These are phyloP conservation scores for Ceratina japonica DNA, from an alignment of 1,140 invertebrate species.

Conservation along the genomic window DNA sequence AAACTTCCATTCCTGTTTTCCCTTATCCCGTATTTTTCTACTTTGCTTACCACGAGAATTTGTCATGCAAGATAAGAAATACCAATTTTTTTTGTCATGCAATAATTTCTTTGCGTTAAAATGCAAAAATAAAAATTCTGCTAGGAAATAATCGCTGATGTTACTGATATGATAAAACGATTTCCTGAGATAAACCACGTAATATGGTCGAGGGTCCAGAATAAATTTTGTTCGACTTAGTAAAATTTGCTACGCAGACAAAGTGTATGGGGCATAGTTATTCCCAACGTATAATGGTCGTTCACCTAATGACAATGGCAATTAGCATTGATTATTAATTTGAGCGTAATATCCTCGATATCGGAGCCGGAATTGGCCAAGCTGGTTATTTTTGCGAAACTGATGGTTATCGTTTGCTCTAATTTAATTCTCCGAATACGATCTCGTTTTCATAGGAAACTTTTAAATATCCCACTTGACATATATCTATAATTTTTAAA, in stretches of 20 bases:
- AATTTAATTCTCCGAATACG: conserved; percentile 16
- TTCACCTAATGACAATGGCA: conserved; percentile 49
- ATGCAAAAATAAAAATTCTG: conserved; percentile 15
- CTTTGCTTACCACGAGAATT: not conserved
- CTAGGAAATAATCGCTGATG: not conserved
- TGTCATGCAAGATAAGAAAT: not conserved
- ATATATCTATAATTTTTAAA: too few species aligned
- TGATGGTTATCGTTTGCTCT: conserved; percentile 29
- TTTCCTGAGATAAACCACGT: not conserved
- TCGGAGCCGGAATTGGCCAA: conserved; percentile 21
- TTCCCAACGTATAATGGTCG: conserved; percentile 36
- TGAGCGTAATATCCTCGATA: conserved; percentile 40
- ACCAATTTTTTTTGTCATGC: not conserved
- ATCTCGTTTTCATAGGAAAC: conserved; percentile 13
- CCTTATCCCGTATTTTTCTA: not conserved
- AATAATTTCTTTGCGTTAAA: not conserved
- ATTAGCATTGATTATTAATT: conserved; percentile 53
- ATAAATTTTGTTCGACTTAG: not conserved
- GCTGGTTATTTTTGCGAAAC: conserved; percentile 41
- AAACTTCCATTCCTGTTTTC: not conserved
- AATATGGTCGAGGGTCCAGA: not conserved
- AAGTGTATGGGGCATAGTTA: conserved; percentile 35
- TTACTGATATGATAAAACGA: conserved; percentile 29
- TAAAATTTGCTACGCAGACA: conserved; percentile 7
- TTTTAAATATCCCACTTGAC: too few species aligned